These are phyloP conservation scores for Valencia hispanica DNA, from an alignment of 2,797 vertebrate species.

Conservation along the genomic window DNA sequence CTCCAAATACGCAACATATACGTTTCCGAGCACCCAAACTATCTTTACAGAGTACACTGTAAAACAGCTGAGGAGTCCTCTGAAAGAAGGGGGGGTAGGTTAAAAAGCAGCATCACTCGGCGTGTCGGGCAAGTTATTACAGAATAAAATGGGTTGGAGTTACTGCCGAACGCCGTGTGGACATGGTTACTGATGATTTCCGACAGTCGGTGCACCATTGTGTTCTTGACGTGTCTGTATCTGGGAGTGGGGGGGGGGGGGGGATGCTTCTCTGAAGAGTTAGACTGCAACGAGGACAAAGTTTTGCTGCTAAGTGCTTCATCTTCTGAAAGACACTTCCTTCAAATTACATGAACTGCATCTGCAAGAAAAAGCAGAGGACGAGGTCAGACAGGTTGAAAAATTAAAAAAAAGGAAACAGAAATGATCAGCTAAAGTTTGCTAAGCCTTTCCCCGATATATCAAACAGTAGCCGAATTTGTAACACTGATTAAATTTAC, in stretches of 20 bases:
- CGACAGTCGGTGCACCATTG: slow-evolving; percentile 69
- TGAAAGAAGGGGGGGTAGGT: slow-evolving; percentile 48
- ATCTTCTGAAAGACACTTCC: slow-evolving; percentile 84
- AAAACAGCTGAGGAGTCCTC: slow-evolving; percentile 77
- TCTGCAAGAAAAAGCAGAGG: slow-evolving; percentile 80
- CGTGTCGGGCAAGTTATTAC: slow-evolving; percentile 85
- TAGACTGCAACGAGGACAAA: slow-evolving; percentile 88
- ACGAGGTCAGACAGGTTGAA: slow-evolving; percentile 1
- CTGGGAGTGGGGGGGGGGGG: slow-evolving; percentile 25
- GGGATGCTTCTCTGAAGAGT: slow-evolving; percentile 84
- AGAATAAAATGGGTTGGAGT: slow-evolving; percentile 77
- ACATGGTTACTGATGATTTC: slow-evolving; percentile 74
- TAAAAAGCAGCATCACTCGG: slow-evolving; percentile 84
- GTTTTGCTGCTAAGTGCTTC: slow-evolving; percentile 86
- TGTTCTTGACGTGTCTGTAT: slow-evolving; percentile 79
- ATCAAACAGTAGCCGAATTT: neutral
- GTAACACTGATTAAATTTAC: neutral
- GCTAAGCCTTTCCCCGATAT: slow-evolving; percentile 3
- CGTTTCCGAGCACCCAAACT: slow-evolving; percentile 75
- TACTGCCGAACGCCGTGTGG: slow-evolving; percentile 70
- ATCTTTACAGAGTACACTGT: slow-evolving; percentile 77
- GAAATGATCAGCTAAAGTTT: neutral
- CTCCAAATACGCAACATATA: slow-evolving; percentile 78
- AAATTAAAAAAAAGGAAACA: neutral
- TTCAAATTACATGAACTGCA: slow-evolving; percentile 98